These are phyloP conservation scores for Datnioides undecimradiatus DNA, from an alignment of 2,113 vertebrate species.

Conservation along the genomic window DNA sequence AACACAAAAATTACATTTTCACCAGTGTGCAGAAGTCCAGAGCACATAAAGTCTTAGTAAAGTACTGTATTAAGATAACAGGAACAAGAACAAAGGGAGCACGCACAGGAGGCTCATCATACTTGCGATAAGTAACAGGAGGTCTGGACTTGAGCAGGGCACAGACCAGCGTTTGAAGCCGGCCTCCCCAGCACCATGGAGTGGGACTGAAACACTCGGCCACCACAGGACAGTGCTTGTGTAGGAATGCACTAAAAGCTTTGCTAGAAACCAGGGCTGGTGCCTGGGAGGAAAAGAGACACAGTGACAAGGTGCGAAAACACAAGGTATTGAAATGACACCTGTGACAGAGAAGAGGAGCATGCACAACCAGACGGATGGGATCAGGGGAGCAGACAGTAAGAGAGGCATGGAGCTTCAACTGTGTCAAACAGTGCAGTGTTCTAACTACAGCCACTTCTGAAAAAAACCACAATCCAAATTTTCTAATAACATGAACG, in stretches of 20 bases:
- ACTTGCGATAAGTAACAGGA: conserved; percentile 85
- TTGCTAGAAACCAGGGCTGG: conserved; percentile 78
- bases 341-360: neutral
- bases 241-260: conserved; percentile 78
- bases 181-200: conserved; percentile 86
- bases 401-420: neutral
- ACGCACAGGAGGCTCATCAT: conserved; percentile 19
- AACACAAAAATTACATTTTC: neutral
- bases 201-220: conserved; percentile 82
- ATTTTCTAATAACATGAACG: neutral
- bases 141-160: conserved; percentile 81
- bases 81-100: neutral
- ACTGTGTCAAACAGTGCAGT: neutral
- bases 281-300: conserved; percentile 53
- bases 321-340: rapidly evolving
- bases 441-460: neutral
- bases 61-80: neutral
- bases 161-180: conserved; percentile 81
- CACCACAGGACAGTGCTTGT: conserved; percentile 80
- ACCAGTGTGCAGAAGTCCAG: neutral
- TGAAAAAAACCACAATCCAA: neutral
- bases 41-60: too few species aligned
- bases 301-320: neutral
- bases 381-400: neutral
- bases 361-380: neutral